A percentile compares a stretch with the other conserved stretches of the same genome.
Evolutionary conservation across 2,888 invertebrate genomes (phyloP).

Genomic region (Athripsodes cinereus): DNA sequence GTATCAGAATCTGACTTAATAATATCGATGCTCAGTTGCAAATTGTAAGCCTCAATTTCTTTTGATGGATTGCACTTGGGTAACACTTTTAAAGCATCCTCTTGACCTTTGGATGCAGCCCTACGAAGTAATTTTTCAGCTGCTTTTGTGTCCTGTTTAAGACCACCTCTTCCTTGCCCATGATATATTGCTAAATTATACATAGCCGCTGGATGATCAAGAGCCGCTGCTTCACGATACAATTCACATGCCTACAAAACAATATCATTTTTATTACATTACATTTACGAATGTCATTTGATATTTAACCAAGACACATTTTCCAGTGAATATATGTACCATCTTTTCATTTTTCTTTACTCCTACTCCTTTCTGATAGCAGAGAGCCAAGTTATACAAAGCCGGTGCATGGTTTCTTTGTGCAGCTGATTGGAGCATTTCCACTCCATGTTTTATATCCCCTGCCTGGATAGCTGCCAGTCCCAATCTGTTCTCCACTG

Average conservation of each 20-base stretch:
- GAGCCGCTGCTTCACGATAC: constrained; percentile 56
- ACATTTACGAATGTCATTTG: no score
- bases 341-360: constrained; percentile 51
- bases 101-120: constrained; percentile 55
- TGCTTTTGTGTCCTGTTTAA: constrained; percentile 43
- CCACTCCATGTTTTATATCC: constrained; percentile 48
- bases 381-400: constrained; percentile 61
- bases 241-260: constrained; percentile 56
- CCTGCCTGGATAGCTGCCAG: constrained; percentile 54
- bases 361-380: constrained; percentile 63
- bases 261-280: no score
- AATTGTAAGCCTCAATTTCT: no score
- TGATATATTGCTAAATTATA: constrained; percentile 66
- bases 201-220: constrained; percentile 59
- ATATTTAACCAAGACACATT: no score
- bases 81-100: constrained; percentile 48
- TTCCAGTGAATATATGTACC: no score
- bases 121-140: constrained; percentile 49
- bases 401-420: constrained; percentile 55
- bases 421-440: constrained; percentile 53
- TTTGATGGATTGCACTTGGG: neutral
- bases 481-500: constrained; percentile 55
- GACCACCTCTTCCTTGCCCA: constrained; percentile 58
- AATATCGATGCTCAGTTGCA: no score
- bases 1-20: no score